Conservation (phyloP, 2,113 vertebrate species). For the Apteryx owenii region DNA sequence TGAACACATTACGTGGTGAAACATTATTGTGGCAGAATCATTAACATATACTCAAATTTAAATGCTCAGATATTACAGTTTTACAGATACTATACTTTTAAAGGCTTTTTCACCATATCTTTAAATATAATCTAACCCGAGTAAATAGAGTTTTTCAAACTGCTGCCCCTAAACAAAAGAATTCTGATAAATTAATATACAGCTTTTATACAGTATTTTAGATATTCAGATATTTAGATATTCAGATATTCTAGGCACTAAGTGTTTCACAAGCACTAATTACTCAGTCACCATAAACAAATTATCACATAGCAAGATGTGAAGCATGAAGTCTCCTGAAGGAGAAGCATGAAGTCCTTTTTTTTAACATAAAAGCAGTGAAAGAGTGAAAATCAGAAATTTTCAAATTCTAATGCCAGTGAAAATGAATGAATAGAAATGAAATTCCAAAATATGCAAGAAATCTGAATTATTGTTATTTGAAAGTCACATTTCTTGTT, state of each 20-base stretch:
- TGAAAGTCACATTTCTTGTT: neutral
- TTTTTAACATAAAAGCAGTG: neutral
- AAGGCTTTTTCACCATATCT: neutral
- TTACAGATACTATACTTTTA: neutral
- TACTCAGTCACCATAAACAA: neutral
- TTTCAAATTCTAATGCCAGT: neutral
- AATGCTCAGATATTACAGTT: neutral
- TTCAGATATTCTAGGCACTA: neutral
- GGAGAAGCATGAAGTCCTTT: neutral
- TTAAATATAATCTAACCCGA: neutral
- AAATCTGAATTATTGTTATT: neutral
- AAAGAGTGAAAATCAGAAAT: neutral
- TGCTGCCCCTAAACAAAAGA: neutral
- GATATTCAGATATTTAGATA: neutral
- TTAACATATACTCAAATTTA: neutral
- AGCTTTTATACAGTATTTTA: neutral
- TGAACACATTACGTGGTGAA: slow-evolving; percentile 4
- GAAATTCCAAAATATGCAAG: too few relatives aligned
- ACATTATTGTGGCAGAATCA: neutral
- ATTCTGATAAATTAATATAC: neutral
- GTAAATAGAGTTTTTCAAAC: slow-evolving; percentile 3
- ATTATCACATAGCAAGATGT: neutral
- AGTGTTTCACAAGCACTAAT: neutral
- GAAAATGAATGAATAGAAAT: neutral
- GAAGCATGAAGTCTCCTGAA: neutral